Evolutionary conservation across 2,113 vertebrate species (phyloP).

Genomic region (Herpailurus yagouaroundi): DNA sequence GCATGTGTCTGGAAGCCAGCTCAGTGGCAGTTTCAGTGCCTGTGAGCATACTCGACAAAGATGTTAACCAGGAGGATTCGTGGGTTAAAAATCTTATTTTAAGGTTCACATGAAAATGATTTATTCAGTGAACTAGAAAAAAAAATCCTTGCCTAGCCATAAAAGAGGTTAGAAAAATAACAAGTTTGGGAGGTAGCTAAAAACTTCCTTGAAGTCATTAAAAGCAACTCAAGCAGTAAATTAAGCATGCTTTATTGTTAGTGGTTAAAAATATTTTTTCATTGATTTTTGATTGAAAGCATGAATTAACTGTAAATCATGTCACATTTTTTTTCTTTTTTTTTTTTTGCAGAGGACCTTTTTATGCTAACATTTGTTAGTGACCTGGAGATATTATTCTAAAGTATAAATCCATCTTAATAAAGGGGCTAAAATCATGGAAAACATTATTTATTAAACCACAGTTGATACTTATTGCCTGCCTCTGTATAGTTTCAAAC

Average conservation of each 20-base stretch:
- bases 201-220: constrained; percentile 52
- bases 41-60: not conserved
- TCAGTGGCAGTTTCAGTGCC: not conserved
- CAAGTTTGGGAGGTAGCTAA: constrained; percentile 12
- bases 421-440: constrained; percentile 20
- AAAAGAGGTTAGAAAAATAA: constrained; percentile 21
- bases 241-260: constrained; percentile 47
- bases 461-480: not conserved
- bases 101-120: constrained; percentile 37
- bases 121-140: constrained; percentile 38
- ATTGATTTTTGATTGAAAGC: not conserved
- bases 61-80: not conserved
- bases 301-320: not conserved
- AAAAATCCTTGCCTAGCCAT: not conserved
- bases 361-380: not conserved
- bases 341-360: not conserved
- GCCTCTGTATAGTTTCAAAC: not conserved
- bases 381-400: constrained; percentile 20
- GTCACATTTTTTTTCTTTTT: not conserved
- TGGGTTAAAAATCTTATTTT: constrained; percentile 33
- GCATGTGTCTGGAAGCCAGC: not conserved
- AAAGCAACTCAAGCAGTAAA: constrained; percentile 54
- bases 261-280: not conserved
- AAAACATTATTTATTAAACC: not conserved
- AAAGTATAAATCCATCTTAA: constrained; percentile 21